Conservation (phyloP, 2,797 vertebrate species). For the Macropodus opercularis region DNA sequence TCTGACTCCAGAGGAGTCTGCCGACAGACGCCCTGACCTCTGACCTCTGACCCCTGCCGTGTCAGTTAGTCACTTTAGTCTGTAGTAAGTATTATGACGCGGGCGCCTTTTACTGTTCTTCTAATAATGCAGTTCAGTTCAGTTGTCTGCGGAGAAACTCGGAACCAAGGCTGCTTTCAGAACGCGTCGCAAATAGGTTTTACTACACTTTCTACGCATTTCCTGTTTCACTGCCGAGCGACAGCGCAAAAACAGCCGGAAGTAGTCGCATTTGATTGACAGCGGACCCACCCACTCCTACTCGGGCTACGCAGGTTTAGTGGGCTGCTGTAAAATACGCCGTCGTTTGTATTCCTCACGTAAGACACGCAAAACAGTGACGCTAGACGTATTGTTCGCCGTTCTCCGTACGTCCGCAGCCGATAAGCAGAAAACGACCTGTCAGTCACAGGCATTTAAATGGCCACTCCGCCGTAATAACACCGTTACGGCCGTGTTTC, state of each 20-base stretch:
- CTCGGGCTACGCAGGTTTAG: constrained; percentile 49
- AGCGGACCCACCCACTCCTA: constrained; percentile 34
- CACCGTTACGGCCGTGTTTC: constrained; percentile 10
- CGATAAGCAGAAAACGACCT: constrained; percentile 41
- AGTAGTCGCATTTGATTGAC: constrained; percentile 43
- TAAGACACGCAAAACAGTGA: constrained; percentile 16
- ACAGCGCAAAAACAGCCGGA: constrained; percentile 44
- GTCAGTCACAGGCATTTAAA: constrained; percentile 83
- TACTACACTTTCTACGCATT: too few relatives aligned
- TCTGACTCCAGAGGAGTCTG: too few relatives aligned
- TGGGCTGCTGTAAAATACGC: constrained; percentile 50
- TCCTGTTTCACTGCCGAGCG: too few relatives aligned
- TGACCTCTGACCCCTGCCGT: too few relatives aligned
- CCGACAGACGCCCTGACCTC: too few relatives aligned
- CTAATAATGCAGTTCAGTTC: too few relatives aligned
- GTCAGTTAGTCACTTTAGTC: too few relatives aligned
- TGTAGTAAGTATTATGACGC: too few relatives aligned
- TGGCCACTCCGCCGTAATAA: constrained; percentile 63
- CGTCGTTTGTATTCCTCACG: constrained; percentile 39
- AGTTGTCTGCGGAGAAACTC: too few relatives aligned
- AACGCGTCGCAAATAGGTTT: too few relatives aligned
- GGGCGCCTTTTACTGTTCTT: too few relatives aligned
- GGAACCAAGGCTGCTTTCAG: too few relatives aligned
- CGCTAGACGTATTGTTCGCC: fast-evolving
- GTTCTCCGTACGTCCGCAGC: constrained; percentile 16